Percentiles rank a stretch among this genome's conserved stretches.
Conservation (phyloP, 2,113 vertebrate species). For the Grantiella picta region DNA sequence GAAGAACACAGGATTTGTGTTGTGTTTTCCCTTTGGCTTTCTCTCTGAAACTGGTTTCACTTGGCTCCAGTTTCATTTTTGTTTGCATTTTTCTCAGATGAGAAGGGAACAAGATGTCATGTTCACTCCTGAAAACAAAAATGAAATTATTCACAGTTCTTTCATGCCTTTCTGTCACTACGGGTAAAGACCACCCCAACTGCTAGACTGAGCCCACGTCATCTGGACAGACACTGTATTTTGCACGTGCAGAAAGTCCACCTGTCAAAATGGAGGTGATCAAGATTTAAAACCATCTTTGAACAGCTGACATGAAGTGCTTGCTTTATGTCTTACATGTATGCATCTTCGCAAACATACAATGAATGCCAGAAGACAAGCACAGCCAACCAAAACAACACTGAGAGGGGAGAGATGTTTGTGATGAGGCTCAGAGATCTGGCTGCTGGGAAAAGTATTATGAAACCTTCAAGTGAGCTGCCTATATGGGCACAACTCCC, state of each 20-base stretch:
- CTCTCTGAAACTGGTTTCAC: constrained; percentile 15
- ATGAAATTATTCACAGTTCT: constrained; percentile 30
- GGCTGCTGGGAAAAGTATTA: background rate
- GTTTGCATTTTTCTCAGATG: constrained; percentile 53
- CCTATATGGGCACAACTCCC: background rate
- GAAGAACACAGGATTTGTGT: constrained; percentile 8
- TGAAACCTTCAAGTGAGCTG: background rate
- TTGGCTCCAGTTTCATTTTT: constrained; percentile 54
- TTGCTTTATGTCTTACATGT: background rate
- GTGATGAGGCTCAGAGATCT: background rate
- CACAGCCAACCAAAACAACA: background rate
- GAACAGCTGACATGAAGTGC: background rate
- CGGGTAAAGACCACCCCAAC: background rate
- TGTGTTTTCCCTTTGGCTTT: constrained; percentile 27
- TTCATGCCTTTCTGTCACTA: background rate
- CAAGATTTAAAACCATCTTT: background rate
- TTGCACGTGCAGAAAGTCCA: background rate
- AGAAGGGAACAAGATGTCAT: constrained; percentile 46
- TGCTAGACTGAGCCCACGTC: background rate
- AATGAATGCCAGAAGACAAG: background rate
- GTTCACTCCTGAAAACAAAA: constrained; percentile 26
- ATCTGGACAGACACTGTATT: background rate
- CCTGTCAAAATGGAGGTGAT: background rate
- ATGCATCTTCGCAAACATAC: background rate
- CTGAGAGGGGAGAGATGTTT: background rate